phyloP scores from a whole-genome alignment of 2,113 vertebrate species.

The rabbit (Oryctolagus cuniculus) region DNA sequence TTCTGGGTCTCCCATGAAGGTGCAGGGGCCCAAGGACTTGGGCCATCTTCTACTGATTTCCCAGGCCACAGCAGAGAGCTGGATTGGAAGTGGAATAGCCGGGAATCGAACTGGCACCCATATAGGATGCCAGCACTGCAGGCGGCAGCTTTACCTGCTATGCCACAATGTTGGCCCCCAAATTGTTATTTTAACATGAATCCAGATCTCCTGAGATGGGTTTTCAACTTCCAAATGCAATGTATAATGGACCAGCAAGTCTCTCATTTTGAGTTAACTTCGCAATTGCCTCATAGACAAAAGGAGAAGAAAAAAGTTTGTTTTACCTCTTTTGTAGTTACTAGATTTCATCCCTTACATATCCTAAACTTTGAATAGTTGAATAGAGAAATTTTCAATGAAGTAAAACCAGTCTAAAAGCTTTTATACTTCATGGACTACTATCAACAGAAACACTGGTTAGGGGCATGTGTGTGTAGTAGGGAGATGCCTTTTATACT shows the following conservation, averaged over 20 bases:
- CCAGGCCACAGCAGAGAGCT: too few species aligned
- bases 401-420: neutral
- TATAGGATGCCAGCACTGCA: too few species aligned
- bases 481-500: neutral
- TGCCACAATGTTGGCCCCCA: neutral
- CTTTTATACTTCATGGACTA: neutral
- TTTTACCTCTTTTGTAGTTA: neutral
- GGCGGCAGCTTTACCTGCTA: too few species aligned
- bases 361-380: neutral
- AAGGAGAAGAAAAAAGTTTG: neutral
- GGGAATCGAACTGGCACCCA: too few species aligned
- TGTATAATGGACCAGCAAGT: neutral
- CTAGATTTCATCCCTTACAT: neutral
- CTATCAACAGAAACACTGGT: neutral
- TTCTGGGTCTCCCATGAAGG: too few species aligned
- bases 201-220: neutral
- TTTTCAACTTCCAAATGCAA: constrained; percentile 9
- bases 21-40: too few species aligned
- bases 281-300: neutral
- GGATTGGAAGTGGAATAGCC: too few species aligned
- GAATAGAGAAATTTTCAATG: neutral
- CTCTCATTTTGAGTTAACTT: constrained; percentile 37
- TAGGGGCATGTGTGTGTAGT: neutral
- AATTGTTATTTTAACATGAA: neutral
- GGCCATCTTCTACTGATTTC: too few species aligned